phyloP scores from a whole-genome alignment of 2,113 vertebrate species.

The Equus przewalskii region DNA sequence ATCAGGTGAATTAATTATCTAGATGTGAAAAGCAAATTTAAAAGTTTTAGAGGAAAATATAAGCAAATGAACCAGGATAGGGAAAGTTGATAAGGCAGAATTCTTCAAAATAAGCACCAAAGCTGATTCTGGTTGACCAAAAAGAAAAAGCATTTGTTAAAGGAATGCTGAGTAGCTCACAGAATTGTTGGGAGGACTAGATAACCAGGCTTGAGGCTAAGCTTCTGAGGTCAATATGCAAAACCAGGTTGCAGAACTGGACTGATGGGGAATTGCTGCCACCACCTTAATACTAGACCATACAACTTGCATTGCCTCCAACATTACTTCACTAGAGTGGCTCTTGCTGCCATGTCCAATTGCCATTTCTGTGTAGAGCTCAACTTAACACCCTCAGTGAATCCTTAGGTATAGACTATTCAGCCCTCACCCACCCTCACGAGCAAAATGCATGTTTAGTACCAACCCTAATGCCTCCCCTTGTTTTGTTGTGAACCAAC shows the following conservation, averaged over 20 bases:
- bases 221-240: background rate
- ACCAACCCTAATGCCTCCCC: background rate
- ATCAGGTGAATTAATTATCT: background rate
- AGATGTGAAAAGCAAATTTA: background rate
- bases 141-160: background rate
- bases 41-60: background rate
- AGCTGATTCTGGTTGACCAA: background rate
- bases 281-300: background rate
- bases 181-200: background rate
- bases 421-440: background rate
- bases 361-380: background rate
- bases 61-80: background rate
- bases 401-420: background rate
- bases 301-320: background rate
- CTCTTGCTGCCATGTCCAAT: background rate
- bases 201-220: background rate
- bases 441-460: background rate
- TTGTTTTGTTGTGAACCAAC: background rate
- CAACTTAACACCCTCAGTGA: background rate
- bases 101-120: background rate
- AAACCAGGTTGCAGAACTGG: background rate
- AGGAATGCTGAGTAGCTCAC: background rate
- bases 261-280: background rate
- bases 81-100: background rate
- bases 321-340: background rate